Percentiles rank a stretch among this genome's conserved stretches.
These are phyloP conservation scores for Actias luna DNA, from an alignment of 2,888 invertebrate genomes.

Conservation along the genomic window DNA sequence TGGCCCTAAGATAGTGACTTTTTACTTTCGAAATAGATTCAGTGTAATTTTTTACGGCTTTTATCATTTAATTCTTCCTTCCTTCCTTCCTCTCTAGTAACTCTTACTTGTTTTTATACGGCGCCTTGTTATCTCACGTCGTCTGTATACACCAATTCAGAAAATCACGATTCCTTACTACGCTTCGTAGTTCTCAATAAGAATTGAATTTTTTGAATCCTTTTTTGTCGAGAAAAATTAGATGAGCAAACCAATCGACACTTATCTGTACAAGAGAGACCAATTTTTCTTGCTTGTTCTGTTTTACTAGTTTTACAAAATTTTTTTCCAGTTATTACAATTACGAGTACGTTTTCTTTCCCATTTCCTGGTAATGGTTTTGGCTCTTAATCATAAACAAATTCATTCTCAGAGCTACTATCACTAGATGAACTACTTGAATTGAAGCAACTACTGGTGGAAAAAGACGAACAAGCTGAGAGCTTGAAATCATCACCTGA, in stretches of 20 bases:
- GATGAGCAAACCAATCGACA: constrained; percentile 20
- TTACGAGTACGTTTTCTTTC: constrained; percentile 9
- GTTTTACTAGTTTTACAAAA: constrained; percentile 7
- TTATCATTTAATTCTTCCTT: background rate
- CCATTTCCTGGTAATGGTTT: constrained; percentile 7
- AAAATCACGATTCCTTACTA: constrained; percentile 23
- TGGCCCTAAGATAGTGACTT: background rate
- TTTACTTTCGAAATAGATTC: background rate
- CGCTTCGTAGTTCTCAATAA: constrained; percentile 20
- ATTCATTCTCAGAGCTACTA: constrained; percentile 10
- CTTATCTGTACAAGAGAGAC: constrained; percentile 20
- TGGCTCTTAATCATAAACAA: constrained; percentile 13
- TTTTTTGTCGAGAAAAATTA: constrained; percentile 20
- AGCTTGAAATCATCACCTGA: constrained; percentile 8
- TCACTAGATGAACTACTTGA: constrained; percentile 13
- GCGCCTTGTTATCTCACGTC: constrained; percentile 13
- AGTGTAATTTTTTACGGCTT: background rate
- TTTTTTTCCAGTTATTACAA: constrained; percentile 1
- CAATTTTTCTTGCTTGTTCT: constrained; percentile 16
- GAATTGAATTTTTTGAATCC: constrained; percentile 21
- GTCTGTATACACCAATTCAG: constrained; percentile 20
- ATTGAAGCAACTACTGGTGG: constrained; percentile 12
- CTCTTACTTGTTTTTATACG: constrained; percentile 19
- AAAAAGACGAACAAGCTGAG: constrained; percentile 3
- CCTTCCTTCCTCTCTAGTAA: background rate